Evolutionary conservation across 2,888 invertebrate species (phyloP).

Genomic region (Plemyria rubiginata): DNA sequence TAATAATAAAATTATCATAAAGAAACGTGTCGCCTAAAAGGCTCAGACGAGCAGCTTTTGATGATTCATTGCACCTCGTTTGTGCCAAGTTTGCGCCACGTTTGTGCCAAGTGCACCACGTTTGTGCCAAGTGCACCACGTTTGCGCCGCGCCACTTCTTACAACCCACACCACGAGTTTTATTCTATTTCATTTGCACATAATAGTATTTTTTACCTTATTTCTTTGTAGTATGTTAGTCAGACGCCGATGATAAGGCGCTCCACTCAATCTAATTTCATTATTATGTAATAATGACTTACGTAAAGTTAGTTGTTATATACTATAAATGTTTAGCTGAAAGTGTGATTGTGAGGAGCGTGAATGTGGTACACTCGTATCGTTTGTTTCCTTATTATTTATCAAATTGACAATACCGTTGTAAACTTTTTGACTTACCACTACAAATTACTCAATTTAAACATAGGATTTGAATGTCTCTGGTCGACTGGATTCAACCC

Average conservation of each 20-base stretch:
- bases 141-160: background rate
- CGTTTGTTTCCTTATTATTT: conserved; percentile 63
- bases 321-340: conserved; percentile 84
- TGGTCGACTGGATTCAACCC: background rate
- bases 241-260: conserved; percentile 70
- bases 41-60: no score
- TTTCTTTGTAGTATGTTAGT: conserved; percentile 59
- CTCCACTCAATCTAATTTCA: conserved; percentile 70
- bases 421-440: conserved; percentile 22
- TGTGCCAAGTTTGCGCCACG: no score
- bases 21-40: no score
- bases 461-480: background rate
- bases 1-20: no score
- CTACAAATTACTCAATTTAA: conserved; percentile 9
- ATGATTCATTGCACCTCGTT: no score
- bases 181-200: conserved; percentile 5
- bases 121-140: no score
- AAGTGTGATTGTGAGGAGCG: conserved; percentile 77
- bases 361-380: conserved; percentile 77
- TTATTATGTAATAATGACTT: conserved; percentile 73
- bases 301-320: conserved; percentile 81
- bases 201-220: conserved; percentile 21
- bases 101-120: no score
- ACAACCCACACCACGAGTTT: background rate
- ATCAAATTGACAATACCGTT: conserved; percentile 59